Conservation (phyloP, 2,797 vertebrate species). For the Chiroxiphia lanceolata region DNA sequence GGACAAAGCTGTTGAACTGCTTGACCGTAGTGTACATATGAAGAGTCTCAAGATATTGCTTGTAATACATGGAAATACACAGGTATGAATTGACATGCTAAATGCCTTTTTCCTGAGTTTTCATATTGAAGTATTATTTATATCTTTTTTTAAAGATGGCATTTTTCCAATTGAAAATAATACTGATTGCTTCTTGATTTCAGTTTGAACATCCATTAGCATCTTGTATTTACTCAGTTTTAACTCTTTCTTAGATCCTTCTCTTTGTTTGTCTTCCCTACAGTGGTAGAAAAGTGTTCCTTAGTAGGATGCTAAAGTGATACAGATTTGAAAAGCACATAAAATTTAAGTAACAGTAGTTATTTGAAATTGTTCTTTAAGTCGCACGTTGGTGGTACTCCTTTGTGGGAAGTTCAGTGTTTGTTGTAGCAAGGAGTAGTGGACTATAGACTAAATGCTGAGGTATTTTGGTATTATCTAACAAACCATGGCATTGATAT, state of each 20-base stretch:
- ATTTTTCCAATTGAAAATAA: background rate
- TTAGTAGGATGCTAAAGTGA: background rate
- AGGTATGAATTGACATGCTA: constrained; percentile 76
- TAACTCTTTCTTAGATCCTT: background rate
- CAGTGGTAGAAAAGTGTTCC: background rate
- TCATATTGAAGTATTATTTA: background rate
- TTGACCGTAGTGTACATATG: constrained; percentile 97
- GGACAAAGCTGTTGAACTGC: constrained; percentile 95
- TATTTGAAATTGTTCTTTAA: background rate
- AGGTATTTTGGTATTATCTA: background rate
- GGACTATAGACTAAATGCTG: background rate
- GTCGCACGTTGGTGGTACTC: background rate
- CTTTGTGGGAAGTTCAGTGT: background rate
- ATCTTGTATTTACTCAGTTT: background rate
- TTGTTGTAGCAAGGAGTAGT: background rate
- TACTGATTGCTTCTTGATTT: background rate
- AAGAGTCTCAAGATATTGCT: constrained; percentile 97
- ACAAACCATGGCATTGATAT: background rate
- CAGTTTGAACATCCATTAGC: background rate
- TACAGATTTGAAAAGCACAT: background rate
- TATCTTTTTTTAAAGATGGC: background rate
- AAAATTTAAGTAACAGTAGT: background rate
- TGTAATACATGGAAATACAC: constrained; percentile 86
- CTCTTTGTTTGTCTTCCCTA: background rate
- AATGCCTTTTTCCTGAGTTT: background rate